phyloP scores from a whole-genome alignment of 2,113 vertebrate species.

The Herpailurus yagouaroundi region DNA sequence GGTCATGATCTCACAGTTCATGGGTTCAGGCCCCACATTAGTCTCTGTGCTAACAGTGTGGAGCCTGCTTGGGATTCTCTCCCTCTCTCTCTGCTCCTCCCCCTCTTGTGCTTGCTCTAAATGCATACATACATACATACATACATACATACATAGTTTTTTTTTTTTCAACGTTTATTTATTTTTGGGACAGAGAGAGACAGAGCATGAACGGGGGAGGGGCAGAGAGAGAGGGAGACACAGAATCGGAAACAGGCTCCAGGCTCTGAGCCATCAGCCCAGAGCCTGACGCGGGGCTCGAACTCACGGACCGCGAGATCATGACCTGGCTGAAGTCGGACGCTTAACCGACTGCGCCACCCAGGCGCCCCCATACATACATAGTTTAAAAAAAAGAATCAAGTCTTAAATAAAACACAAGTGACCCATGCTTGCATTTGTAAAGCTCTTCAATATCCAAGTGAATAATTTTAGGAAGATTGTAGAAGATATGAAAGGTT shows the following conservation, averaged over 20 bases:
- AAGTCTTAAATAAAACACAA: constrained; percentile 11
- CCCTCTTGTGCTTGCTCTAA: not conserved
- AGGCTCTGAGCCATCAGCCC: too few species aligned
- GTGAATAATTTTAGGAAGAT: not conserved
- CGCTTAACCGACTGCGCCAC: too few species aligned
- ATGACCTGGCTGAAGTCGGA: too few species aligned
- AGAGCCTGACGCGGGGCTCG: too few species aligned
- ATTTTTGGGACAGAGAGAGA: too few species aligned
- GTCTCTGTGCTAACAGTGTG: not conserved
- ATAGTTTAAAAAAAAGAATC: not conserved
- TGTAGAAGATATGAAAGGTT: not conserved
- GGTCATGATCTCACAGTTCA: not conserved
- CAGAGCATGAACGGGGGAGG: too few species aligned
- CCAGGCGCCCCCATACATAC: not conserved
- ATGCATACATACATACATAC: not conserved
- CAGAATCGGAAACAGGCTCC: too few species aligned
- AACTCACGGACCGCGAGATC: too few species aligned
- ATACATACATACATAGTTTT: not conserved
- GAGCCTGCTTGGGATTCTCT: not conserved
- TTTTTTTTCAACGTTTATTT: too few species aligned
- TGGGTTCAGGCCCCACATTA: not conserved
- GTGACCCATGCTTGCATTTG: not conserved
- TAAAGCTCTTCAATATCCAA: not conserved
- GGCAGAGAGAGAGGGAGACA: too few species aligned
- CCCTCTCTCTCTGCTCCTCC: not conserved